These are phyloP conservation scores for Amiota mariae DNA, from an alignment of 2,888 invertebrate species.

Conservation along the genomic window DNA sequence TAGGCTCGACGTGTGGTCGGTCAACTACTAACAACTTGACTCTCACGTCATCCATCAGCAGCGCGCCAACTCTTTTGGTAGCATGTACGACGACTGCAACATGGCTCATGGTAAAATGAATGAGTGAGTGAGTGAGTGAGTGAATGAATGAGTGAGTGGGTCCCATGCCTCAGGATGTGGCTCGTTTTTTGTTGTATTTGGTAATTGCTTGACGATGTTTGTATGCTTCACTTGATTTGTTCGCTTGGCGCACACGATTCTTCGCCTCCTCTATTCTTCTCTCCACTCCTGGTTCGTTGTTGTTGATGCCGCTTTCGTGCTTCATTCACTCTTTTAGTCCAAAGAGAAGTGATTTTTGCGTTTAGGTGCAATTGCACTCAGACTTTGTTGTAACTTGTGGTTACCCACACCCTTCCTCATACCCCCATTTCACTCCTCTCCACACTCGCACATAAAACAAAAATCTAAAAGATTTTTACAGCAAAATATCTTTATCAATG, in stretches of 20 bases:
- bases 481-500: background rate
- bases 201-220: constrained; percentile 25
- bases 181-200: background rate
- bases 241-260: background rate
- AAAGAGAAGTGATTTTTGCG: constrained; percentile 7
- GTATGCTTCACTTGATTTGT: constrained; percentile 24
- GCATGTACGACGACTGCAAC: background rate
- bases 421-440: background rate
- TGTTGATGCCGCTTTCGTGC: background rate
- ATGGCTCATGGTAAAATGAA: background rate
- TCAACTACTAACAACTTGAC: constrained; percentile 37
- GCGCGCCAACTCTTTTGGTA: too few species aligned
- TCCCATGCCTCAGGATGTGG: background rate
- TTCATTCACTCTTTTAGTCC: background rate
- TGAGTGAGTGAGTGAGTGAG: background rate
- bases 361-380: constrained; percentile 26
- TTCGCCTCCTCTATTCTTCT: background rate
- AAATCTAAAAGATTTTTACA: background rate
- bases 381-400: constrained; percentile 6
- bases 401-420: background rate
- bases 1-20: constrained; percentile 31
- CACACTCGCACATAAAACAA: too few species aligned
- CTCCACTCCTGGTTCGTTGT: background rate
- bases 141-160: background rate
- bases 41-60: constrained; percentile 45